A percentile compares a stretch with the other conserved stretches of the same genome.
Evolutionary conservation across 2,888 invertebrate genomes (phyloP).

Genomic region (Drosophila paramelanica): DNA sequence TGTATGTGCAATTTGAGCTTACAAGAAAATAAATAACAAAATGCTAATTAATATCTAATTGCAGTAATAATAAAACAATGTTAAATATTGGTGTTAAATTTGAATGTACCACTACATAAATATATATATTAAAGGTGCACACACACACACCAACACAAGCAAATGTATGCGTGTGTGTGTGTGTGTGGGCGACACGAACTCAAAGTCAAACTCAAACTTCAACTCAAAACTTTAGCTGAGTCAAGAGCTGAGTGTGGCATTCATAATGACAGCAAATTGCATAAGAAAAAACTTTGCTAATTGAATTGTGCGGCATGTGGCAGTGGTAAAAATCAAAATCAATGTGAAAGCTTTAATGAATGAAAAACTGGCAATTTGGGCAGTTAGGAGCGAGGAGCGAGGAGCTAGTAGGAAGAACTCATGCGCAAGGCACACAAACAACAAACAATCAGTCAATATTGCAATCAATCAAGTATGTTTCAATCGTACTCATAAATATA

Average conservation of each 20-base stretch:
- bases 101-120: not conserved
- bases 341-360: slow-evolving; percentile 41
- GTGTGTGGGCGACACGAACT: not conserved
- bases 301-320: slow-evolving; percentile 29
- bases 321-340: slow-evolving; percentile 18
- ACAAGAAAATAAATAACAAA: slow-evolving; percentile 12
- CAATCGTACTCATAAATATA: slow-evolving; percentile 42
- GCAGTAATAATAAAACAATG: slow-evolving; percentile 2
- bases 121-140: slow-evolving; percentile 3
- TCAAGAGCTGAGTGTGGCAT: slow-evolving; percentile 9
- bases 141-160: not conserved
- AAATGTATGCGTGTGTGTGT: not conserved
- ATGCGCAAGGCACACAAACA: not conserved
- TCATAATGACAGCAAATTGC: slow-evolving; percentile 23
- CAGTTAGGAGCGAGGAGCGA: not conserved
- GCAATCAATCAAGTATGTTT: slow-evolving; percentile 73
- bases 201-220: not conserved
- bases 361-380: slow-evolving; percentile 11
- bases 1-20: slow-evolving; percentile 69
- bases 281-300: slow-evolving; percentile 39
- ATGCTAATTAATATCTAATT: slow-evolving; percentile 15
- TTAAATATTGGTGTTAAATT: slow-evolving; percentile 26
- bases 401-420: not conserved
- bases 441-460: slow-evolving; percentile 69
- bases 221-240: slow-evolving; percentile 4